Base-by-base conservation (phyloP, 1,140 invertebrate genomes). In the Trypoxylus dichotomus region DNA sequence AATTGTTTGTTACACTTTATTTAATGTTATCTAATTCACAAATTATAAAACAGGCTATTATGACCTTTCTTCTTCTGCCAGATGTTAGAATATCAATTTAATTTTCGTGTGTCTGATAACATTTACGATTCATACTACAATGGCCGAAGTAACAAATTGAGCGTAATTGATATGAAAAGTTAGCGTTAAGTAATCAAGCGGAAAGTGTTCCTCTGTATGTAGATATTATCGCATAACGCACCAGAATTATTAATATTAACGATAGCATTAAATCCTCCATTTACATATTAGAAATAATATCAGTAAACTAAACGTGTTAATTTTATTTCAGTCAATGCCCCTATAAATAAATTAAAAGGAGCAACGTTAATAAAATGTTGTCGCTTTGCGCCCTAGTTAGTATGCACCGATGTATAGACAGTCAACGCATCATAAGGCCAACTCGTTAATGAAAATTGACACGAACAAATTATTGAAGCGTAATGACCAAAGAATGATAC, bases 381-480 rank as follows among this genome's bases (percentile, higher is more conserved):
- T 24, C 60, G 8, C 60, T 68, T 10, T 13, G 10, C n/a, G 15
- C 3, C 47, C 15, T 54, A 54, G 47, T 54, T 68, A 68, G 7
- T 24, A 68, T 68, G 21, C 13, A 68, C 27, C 24, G 24, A 68
- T 24, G 24, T 68, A 19, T 15, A 19, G 13, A 2, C 47, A 54
- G 5, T 68, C 24, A 27, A 68, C 24, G 21, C 19, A 15, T 27
- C 24, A 68, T 29, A 68, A 27, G n/a, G 21, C 24, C 27, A 13
- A 2, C 3, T 5, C 24, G 27, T 68, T 68, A 68, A 68, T 68
- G 60, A 68, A 68, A 68, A 68, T 68, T 68, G 60, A 68, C 60
- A 24, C 27, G 60, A 15, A 27, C 60, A 68, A 68, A 29, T 68
- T 29, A 24, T 29, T 68, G 21, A 68, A 27, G 27, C 27, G 60